These are phyloP conservation scores for Acronicta alni DNA, from an alignment of 2,888 invertebrate species.

Conservation along the genomic window DNA sequence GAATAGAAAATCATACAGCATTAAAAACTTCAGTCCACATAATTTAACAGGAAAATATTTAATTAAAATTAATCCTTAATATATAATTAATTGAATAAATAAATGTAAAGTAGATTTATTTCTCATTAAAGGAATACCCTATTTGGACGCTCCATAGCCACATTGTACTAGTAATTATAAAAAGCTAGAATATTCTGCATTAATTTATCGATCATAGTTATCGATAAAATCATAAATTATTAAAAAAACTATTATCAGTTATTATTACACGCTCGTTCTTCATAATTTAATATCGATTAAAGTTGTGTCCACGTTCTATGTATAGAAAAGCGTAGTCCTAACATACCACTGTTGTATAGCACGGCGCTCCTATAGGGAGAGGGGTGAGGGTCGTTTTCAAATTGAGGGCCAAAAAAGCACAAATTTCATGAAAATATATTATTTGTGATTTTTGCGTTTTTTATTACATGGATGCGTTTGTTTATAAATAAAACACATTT, in stretches of 20 bases:
- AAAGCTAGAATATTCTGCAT: slow-evolving; percentile 44
- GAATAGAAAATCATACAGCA: background rate
- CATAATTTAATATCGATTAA: slow-evolving; percentile 60
- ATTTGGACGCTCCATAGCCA: slow-evolving; percentile 43
- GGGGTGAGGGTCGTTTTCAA: too few species aligned
- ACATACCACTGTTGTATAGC: slow-evolving; percentile 61
- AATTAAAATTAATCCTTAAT: too few species aligned
- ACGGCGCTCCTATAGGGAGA: slow-evolving; percentile 44
- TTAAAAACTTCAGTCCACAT: too few species aligned
- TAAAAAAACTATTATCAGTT: slow-evolving; percentile 56
- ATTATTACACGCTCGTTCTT: slow-evolving; percentile 58
- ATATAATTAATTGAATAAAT: slow-evolving; percentile 49
- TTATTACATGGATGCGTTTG: too few species aligned
- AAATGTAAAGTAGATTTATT: slow-evolving; percentile 34
- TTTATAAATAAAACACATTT: too few species aligned
- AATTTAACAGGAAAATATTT: too few species aligned
- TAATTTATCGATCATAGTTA: slow-evolving; percentile 43
- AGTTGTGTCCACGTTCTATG: slow-evolving; percentile 51
- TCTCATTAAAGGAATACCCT: slow-evolving; percentile 35
- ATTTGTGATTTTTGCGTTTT: too few species aligned
- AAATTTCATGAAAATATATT: too few species aligned
- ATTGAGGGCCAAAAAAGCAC: too few species aligned
- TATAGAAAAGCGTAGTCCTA: slow-evolving; percentile 50
- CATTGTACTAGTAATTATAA: slow-evolving; percentile 35
- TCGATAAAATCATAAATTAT: slow-evolving; percentile 45